Conservation (phyloP, 2,797 vertebrate species). For the Sebastes cheni region DNA sequence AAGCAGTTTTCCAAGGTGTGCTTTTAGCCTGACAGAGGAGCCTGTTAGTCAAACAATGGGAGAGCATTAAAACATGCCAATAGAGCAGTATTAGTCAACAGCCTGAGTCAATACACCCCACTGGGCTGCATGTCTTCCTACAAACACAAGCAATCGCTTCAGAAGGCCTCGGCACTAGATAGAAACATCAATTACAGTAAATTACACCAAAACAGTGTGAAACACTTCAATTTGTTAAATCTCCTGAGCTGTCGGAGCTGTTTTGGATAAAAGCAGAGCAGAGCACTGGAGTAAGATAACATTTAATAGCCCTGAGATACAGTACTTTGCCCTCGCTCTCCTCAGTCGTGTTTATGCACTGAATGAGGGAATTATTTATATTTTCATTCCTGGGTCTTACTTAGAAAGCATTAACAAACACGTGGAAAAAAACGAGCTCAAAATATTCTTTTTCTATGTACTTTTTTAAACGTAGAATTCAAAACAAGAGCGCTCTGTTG, state of each 20-base stretch:
- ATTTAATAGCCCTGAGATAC: constrained; percentile 68
- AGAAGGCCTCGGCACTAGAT: constrained; percentile 65
- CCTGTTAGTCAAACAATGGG: constrained; percentile 74
- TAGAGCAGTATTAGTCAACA: constrained; percentile 76
- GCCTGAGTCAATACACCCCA: constrained; percentile 78
- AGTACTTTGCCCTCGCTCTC: constrained; percentile 45
- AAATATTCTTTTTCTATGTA: constrained; percentile 51
- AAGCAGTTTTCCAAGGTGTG: constrained; percentile 42
- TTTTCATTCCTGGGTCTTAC: constrained; percentile 56
- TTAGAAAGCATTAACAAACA: constrained; percentile 58
- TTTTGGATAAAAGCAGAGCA: constrained; percentile 70
- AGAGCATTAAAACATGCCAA: constrained; percentile 76
- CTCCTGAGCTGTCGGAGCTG: constrained; percentile 65
- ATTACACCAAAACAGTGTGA: constrained; percentile 79
- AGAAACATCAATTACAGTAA: constrained; percentile 81
- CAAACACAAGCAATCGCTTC: constrained; percentile 78
- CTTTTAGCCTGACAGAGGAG: constrained; percentile 50
- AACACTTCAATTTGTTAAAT: constrained; percentile 79
- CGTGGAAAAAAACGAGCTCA: constrained; percentile 45
- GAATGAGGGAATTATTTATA: constrained; percentile 55
- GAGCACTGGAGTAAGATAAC: constrained; percentile 62
- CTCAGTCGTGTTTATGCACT: constrained; percentile 54
- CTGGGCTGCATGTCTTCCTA: constrained; percentile 74
- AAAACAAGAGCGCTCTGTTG: constrained; percentile 50
- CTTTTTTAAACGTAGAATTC: constrained; percentile 39